phyloP scores from a whole-genome alignment of 2,797 vertebrate species.

The Cynopterus sphinx region DNA sequence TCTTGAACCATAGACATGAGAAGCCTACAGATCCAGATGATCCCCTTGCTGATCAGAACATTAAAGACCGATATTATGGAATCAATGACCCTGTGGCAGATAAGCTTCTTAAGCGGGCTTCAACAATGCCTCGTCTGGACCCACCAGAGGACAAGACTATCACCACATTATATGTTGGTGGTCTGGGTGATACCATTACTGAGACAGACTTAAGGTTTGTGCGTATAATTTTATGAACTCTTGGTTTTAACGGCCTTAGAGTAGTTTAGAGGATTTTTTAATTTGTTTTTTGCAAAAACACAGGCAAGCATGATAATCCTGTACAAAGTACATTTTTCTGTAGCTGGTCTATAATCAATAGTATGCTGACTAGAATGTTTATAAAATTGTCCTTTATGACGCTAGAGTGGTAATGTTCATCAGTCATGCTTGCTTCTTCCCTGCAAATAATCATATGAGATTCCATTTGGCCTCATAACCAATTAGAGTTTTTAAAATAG shows the following conservation, averaged over 20 bases:
- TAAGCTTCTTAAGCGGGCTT: constrained; percentile 96
- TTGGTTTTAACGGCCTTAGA: constrained; percentile 26
- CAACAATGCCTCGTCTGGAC: constrained; percentile 97
- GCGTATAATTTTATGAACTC: not conserved
- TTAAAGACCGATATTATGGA: constrained; percentile 98
- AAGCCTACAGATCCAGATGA: constrained; percentile 99
- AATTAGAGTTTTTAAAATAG: not conserved
- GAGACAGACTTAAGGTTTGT: constrained; percentile 96
- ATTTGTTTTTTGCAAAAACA: not conserved
- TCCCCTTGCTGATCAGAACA: constrained; percentile 98
- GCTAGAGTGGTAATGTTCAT: not conserved
- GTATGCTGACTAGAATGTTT: not conserved
- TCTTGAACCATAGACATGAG: constrained; percentile 90
- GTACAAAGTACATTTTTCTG: constrained; percentile 32
- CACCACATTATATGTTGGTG: constrained; percentile 96
- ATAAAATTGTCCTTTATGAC: not conserved
- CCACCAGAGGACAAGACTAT: constrained; percentile 98
- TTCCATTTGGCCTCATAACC: not conserved
- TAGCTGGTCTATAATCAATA: not conserved
- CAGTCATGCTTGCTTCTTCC: not conserved
- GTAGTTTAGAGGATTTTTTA: not conserved
- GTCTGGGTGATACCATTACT: constrained; percentile 95
- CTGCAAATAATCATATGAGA: not conserved
- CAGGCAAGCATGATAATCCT: not conserved
- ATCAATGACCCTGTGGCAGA: constrained; percentile 98